Evolutionary conservation across 2,113 vertebrate genomes (phyloP).

Genomic region (Phyllostomus discolor): DNA sequence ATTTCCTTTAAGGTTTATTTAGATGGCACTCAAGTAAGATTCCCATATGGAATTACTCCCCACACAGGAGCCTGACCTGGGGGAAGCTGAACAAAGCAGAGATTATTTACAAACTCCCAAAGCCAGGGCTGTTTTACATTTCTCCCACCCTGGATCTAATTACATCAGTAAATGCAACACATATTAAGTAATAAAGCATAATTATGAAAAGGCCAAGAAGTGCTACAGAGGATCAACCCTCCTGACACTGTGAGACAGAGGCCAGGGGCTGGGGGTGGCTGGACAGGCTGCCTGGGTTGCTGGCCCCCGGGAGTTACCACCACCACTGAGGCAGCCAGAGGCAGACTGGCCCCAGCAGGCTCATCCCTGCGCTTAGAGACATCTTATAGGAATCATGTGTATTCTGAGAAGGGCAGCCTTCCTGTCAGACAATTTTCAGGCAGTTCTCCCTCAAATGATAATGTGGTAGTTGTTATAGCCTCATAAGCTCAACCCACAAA

Average conservation of each 20-base stretch:
- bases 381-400: conserved; percentile 64
- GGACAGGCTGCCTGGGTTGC: not conserved
- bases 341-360: conserved; percentile 70
- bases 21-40: conserved; percentile 71
- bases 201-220: conserved; percentile 55
- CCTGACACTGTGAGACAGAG: conserved; percentile 30
- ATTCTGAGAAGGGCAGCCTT: conserved; percentile 48
- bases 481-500: not conserved
- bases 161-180: conserved; percentile 72
- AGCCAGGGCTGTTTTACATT: conserved; percentile 71
- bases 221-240: conserved; percentile 29
- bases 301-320: conserved; percentile 57
- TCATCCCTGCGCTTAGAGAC: not conserved
- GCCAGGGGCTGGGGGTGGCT: not conserved
- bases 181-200: conserved; percentile 68
- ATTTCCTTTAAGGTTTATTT: conserved; percentile 75
- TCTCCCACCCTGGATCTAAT: conserved; percentile 75
- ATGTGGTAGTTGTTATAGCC: not conserved
- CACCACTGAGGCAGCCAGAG: conserved; percentile 50
- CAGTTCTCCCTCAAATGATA: conserved; percentile 35
- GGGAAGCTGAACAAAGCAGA: conserved; percentile 76
- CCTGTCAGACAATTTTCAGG: conserved; percentile 15
- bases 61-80: conserved; percentile 75
- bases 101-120: conserved; percentile 76
- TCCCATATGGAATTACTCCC: conserved; percentile 81